These are phyloP conservation scores for Zosterops hypoxanthus DNA, from an alignment of 2,113 vertebrate species.

Conservation along the genomic window DNA sequence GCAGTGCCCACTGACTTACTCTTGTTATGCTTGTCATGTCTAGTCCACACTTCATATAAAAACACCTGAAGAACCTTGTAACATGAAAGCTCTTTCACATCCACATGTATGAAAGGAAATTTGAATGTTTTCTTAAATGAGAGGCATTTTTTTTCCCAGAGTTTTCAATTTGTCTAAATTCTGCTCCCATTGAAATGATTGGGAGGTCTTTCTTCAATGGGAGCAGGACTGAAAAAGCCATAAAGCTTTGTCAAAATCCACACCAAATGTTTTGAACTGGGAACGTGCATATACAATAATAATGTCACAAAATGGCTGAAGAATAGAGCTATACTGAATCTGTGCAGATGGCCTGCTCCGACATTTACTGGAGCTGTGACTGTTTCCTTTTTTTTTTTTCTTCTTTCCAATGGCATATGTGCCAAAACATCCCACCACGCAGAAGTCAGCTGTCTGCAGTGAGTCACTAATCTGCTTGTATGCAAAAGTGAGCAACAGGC, in stretches of 20 bases:
- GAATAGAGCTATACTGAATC: not conserved
- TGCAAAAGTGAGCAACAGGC: conserved; percentile 54
- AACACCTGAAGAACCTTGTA: not conserved
- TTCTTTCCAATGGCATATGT: conserved; percentile 2
- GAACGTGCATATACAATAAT: not conserved
- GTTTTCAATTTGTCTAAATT: not conserved
- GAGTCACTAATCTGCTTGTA: conserved; percentile 30
- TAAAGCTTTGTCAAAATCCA: not conserved
- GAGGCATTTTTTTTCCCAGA: not conserved
- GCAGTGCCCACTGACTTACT: not conserved
- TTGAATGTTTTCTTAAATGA: not conserved
- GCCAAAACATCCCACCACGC: conserved; percentile 30
- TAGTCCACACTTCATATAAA: not conserved
- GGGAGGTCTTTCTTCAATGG: not conserved
- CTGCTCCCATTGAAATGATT: not conserved
- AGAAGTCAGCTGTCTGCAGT: conserved; percentile 47
- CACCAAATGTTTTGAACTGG: not conserved
- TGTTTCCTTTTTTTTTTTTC: not conserved
- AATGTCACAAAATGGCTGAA: conserved; percentile 15
- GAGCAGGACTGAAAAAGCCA: not conserved
- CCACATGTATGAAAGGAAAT: not conserved
- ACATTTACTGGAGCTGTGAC: conserved; percentile 31
- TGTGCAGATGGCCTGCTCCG: not conserved
- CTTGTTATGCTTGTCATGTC: not conserved
- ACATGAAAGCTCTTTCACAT: not conserved